A percentile compares a stretch with the other conserved stretches of the same genome.
Conservation (phyloP, 2,113 vertebrate species). For the Pomatorhinus ruficollis region DNA sequence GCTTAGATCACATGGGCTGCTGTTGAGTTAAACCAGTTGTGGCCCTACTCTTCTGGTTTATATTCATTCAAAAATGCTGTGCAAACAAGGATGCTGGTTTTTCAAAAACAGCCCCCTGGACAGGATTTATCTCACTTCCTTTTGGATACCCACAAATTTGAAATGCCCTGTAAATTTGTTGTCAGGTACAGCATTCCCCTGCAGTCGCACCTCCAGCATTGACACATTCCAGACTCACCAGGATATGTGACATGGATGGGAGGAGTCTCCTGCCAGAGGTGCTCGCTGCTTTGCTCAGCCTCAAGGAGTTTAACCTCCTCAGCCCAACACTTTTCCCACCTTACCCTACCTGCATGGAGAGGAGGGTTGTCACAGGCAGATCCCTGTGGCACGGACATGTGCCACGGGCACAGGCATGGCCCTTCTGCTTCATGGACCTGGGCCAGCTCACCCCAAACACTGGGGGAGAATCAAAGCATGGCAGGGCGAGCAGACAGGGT, state of each 20-base stretch:
- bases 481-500: accelerated
- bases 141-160: neutral
- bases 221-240: neutral
- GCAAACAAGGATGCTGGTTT: neutral
- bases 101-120: neutral
- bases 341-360: neutral
- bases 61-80: neutral
- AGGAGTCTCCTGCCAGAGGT: neutral
- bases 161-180: neutral
- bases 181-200: neutral
- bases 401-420: neutral
- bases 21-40: neutral
- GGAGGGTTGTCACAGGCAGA: neutral
- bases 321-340: neutral
- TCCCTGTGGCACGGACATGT: accelerated
- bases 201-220: accelerated
- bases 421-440: neutral
- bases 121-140: neutral
- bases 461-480: neutral
- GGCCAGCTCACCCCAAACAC: neutral
- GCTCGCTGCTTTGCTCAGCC: neutral
- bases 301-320: neutral
- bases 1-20: neutral
- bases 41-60: neutral
- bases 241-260: neutral